Evolutionary conservation across 2,797 vertebrate genomes (phyloP), one percentile per base, ranked within the genome.

Genomic region (Cuniculus paca): DNA sequence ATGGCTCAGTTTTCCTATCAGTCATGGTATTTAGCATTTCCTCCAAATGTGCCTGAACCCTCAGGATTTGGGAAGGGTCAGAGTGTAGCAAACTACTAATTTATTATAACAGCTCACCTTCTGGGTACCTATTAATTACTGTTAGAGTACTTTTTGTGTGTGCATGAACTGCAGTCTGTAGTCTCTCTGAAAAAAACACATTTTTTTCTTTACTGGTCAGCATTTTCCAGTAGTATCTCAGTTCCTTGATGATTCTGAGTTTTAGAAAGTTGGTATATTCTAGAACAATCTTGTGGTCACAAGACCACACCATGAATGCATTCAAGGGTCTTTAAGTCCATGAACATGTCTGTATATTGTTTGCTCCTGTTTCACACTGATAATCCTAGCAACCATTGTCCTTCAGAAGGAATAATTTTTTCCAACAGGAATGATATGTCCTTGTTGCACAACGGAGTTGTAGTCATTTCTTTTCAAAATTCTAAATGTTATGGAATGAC

Each of bases 221-320:
- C 98, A 99, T 45, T 86, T 90, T 96, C 95, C 95, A 97, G n/a
- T 99, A 99, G 1, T 98, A 99, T 2, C 99, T 99, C 17, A 99
- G 98, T 3, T 98, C 98, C 98, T 99, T 99, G 98, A 99, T 99
- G 98, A 99, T 99, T 92, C 99, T 99, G 1, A 99, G 99, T 97
- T 99, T 99, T 98, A 99, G 99, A 99, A 99, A 99, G 96, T 99
- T 98, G 56, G 99, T 99, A 75, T 99, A 99, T 89, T 99, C 99
- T 84, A 99, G 99, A 14, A 99, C 99, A 99, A 99, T 99, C 98
- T 99, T 99, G 96, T 99, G 99, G 28, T 88, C 61, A 0, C 61
- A 68, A 14, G 94, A 94, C 94, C 99, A 99, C 39, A 99, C 98
- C 98, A 99, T 99, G 98, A 99, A 99, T 17, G 99, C 99, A 97